phyloP scores from a whole-genome alignment of 1,140 invertebrate species.

The Pantala flavescens region DNA sequence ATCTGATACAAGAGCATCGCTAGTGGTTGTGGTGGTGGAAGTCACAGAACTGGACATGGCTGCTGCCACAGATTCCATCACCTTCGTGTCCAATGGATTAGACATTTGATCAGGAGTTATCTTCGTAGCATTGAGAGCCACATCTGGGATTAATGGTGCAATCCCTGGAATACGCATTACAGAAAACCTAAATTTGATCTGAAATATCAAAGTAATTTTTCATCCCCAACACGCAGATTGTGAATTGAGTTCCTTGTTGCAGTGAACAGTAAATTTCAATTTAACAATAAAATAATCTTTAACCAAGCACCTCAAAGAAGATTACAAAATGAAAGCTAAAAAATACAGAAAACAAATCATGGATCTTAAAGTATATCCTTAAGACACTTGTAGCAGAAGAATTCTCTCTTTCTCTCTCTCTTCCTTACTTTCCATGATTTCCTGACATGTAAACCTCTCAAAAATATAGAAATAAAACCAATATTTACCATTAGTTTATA shows the following conservation, averaged over 20 bases:
- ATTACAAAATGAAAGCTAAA: neutral
- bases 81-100: neutral
- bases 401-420: neutral
- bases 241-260: neutral
- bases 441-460: neutral
- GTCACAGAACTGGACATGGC: conserved; percentile 2
- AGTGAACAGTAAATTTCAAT: neutral
- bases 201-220: neutral
- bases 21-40: neutral
- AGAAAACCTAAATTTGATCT: conserved; percentile 8
- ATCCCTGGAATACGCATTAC: conserved; percentile 14
- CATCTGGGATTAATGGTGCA: conserved; percentile 12
- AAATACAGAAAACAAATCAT: neutral
- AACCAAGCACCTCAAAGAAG: too few species aligned
- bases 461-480: neutral
- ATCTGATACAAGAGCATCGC: conserved; percentile 1
- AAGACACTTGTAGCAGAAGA: neutral
- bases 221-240: neutral
- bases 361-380: neutral
- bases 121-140: conserved; percentile 8
- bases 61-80: neutral
- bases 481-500: neutral
- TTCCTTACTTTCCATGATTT: neutral
- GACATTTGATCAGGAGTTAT: neutral
- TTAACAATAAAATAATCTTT: too few species aligned